Conservation (phyloP, 2,888 invertebrate genomes). For the Tupiocoris notatus region DNA sequence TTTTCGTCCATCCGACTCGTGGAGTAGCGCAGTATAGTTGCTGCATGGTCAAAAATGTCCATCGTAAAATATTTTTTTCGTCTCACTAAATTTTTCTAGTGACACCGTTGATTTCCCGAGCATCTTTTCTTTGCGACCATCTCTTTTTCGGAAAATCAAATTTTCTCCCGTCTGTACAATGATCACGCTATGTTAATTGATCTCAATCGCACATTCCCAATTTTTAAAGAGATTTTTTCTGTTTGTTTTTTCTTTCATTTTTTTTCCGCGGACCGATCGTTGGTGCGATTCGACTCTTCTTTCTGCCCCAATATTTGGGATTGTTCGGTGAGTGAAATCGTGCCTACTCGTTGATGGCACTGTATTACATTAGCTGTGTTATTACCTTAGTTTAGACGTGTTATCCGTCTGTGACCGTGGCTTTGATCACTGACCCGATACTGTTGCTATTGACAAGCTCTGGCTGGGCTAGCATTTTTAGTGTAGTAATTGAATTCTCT, state of each 20-base stretch:
- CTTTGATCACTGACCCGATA: constrained; percentile 26
- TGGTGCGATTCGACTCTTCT: constrained; percentile 47
- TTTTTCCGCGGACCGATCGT: constrained; percentile 49
- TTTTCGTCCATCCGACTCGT: constrained; percentile 20
- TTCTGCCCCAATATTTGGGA: constrained; percentile 45
- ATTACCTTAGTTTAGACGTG: constrained; percentile 34
- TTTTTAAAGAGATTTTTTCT: constrained; percentile 46
- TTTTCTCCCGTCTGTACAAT: too few species aligned
- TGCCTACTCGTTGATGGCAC: constrained; percentile 33
- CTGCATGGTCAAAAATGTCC: constrained; percentile 13
- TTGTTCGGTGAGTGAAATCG: constrained; percentile 47
- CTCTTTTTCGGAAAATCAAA: too few species aligned
- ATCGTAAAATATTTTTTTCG: constrained; percentile 1
- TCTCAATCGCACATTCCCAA: constrained; percentile 43
- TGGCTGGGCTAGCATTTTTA: too few species aligned
- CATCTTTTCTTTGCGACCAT: too few species aligned
- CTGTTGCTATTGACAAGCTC: constrained; percentile 18
- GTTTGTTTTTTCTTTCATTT: constrained; percentile 49
- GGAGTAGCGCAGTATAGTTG: constrained; percentile 25
- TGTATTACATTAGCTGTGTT: constrained; percentile 41
- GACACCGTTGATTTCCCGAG: constrained; percentile 20
- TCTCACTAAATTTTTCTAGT: constrained; percentile 14
- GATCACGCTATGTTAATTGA: too few species aligned
- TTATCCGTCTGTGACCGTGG: constrained; percentile 21
- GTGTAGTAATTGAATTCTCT: too few species aligned